Base-by-base conservation (phyloP, 2,113 vertebrate species). In the Alectura lathami region DNA sequence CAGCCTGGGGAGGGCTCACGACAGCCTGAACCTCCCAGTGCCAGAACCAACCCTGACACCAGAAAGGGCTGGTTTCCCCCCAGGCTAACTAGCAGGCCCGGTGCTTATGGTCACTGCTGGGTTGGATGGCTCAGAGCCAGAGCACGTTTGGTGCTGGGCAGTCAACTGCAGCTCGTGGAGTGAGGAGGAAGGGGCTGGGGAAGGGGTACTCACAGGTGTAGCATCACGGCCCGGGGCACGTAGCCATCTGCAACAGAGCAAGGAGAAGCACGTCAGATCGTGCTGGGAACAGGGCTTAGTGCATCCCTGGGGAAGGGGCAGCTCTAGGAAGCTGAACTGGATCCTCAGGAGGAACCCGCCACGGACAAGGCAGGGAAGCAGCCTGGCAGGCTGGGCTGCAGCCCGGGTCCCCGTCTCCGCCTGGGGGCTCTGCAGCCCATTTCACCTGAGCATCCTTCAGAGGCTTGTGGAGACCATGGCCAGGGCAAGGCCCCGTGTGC, bases 171-270 rank as follows among this genome's bases (percentile, higher is more conserved):
- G 57, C 43, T 62, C 3, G 1, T 8, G 17, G 59, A 51, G 82
- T 4, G 13, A n/a, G 66, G 38, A 51, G 32, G 34, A 88, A 70
- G 38, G 56, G 20, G 10, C 26, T 18, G 43, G 21, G 57, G 24
- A 60, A 70, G 47, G 23, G 18, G 3, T 95, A 97, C 96, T 97
- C 92, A 97, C 96, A 97, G 93, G 51, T 89, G 94, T 5, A 97
- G 92, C 94, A 97, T 86, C 53, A 56, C 69, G 0, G 85, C 80
- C 57, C 90, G 80, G 77, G 96, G 96, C 73, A 97, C 90, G 0
- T 97, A 97, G 48, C 95, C 96, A 21, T 97, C 96, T 97, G 85
- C 86, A 94, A 91, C 12, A 94, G 66, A 86, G 76, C 0, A 1
- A 69, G 68, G 54, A 26, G 48, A 54, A 83, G 47, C 36, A 6